Base-by-base conservation (phyloP, 2,888 invertebrate species). In the Plemyria rubiginata region DNA sequence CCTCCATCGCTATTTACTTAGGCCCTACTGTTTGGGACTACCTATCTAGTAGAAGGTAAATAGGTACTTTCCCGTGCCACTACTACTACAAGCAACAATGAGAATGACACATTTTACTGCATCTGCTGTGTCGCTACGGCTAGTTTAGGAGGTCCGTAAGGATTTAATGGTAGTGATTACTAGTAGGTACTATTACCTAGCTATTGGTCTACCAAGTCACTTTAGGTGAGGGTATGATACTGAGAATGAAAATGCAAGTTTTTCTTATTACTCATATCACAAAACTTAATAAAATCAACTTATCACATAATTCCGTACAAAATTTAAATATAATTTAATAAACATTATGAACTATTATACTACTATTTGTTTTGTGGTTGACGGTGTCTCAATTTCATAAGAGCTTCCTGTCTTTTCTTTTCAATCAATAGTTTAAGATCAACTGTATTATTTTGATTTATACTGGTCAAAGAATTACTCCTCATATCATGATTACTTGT, bases 361-460 rank as follows among this genome's bases (percentile, higher is more conserved):
- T 8, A 13, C 68, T 59, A 71, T 73, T 80, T 81, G 67, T 77
- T 79, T 62, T 83, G 82, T 52, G 82, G 80, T 69, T 86, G 88
- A 51, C 86, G 78, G 12, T 85, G 81, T 73, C 87, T 82, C 68
- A 93, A 79, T 74, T 88, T 92, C 84, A 90, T 82, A 52, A 93
- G 70, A 3, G 93, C 93, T 76, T 93, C 91, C 71, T 90, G 89
- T 70, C 92, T 82, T 77, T 92, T 93, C 74, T 86, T 90, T 71
- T 93, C 92, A 66, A 92, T 91, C 41, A 92, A 70, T 55, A 71
- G 74, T 73, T 87, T 90, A 38, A 91, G 65, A 70, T 90, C 82
- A 49, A 62, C 36, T 45, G 70, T 54, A 36, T 70, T 75, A 59
- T 56, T 72, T 32, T 29, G 70, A 43, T 29, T 60, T 15, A 9